Conservation (phyloP, 2,113 vertebrate species). For the Cyanistes caeruleus region DNA sequence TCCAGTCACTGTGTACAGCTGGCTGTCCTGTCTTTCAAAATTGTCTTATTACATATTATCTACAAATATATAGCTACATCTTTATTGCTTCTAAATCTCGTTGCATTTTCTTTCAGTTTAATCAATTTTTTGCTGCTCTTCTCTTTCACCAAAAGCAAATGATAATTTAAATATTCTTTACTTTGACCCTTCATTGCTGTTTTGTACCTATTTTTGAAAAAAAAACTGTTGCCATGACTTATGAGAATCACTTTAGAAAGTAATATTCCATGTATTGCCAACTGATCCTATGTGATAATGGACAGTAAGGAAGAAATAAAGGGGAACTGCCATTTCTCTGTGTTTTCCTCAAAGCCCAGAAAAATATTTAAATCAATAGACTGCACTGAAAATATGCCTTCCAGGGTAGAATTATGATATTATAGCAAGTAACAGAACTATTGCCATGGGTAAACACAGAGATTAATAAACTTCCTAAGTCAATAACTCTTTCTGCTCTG, state of each 20-base stretch:
- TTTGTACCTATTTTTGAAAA: background rate
- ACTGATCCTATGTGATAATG: background rate
- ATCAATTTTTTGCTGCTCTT: background rate
- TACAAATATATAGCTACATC: background rate
- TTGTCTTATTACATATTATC: background rate
- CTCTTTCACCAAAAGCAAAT: background rate
- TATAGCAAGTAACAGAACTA: background rate
- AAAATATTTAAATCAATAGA: background rate
- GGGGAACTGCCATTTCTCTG: background rate
- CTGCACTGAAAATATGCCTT: background rate
- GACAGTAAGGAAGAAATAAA: background rate
- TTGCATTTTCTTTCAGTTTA: background rate
- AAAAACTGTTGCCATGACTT: background rate
- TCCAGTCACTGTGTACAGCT: background rate
- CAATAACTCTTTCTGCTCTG: background rate
- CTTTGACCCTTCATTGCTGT: background rate
- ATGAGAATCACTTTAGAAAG: background rate
- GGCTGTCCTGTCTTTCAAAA: background rate
- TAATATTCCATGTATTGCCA: accelerated
- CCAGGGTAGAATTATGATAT: background rate
- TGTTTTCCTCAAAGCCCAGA: background rate
- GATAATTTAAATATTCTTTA: background rate
- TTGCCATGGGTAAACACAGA: background rate
- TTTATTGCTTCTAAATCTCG: background rate
- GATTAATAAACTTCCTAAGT: background rate